Evolutionary conservation across 2,888 invertebrate species (phyloP), one percentile per base, ranked within the genome.

Genomic region (Sthenelais limicola): DNA sequence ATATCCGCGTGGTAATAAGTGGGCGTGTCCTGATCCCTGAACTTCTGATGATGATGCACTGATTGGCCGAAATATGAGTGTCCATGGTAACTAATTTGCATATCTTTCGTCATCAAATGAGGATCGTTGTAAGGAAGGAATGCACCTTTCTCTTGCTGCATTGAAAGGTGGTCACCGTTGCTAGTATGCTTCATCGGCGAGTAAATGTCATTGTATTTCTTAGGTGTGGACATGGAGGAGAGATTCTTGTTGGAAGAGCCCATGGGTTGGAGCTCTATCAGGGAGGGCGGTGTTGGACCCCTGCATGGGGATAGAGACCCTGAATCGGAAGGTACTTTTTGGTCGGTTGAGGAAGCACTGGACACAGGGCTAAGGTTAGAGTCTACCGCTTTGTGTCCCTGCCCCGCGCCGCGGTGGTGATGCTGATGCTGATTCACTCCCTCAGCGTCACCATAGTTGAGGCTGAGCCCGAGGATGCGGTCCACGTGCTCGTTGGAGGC

Each of bases 201-300:
- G 24, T 38, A 26, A 24, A 21, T 66, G 43, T 43, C 24, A 15
- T 35, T 35, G 66, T 38, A 66, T 24, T 38, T 38, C 66, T 66
- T 43, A 32, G n/a, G 58, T 32, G 32, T 58, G 33, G 58, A 9
- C 18, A 35, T 56, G 70, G 54, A 38, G 56, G 48, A 28, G 21
- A 51, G 28, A 28, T n/a, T n/a, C 52, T 52, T 35, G 33, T n/a
- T n/a, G n/a, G n/a, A n/a, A n/a, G 52, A 24, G 33, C 35, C 52
- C n/a, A 71, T 24, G 2, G 72, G 72, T 48, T 72, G 72, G 5
- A 72, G 67, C 38, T 72, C 72, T 51, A 52, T 49, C 32, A 72
- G 67, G 52, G 58, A 62, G 3, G 72, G 72, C 4, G 72, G 72
- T 5, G 52, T 33, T 5, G 52, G 30, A 24, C 72, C 62, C 18